Percentiles rank a stretch among this genome's conserved stretches.
phyloP scores from a whole-genome alignment of 1,140 invertebrate species.

The Bombus affinis region DNA sequence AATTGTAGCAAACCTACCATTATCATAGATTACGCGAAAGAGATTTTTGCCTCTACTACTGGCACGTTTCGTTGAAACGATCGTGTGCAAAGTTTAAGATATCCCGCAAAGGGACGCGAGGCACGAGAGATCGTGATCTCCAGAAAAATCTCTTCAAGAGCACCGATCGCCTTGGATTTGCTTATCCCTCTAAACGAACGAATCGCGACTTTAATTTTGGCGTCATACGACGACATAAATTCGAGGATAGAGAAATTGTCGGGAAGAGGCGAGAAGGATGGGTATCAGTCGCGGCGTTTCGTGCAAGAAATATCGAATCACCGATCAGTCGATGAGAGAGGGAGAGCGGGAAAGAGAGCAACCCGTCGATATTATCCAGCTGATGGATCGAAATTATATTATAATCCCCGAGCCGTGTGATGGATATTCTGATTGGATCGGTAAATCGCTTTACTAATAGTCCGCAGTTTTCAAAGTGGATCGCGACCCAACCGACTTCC shows the following conservation, averaged over 20 bases:
- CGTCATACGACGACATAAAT: conserved; percentile 6
- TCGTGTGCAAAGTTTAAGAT: background rate
- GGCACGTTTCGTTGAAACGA: background rate
- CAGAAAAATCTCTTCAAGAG: background rate
- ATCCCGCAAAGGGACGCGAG: background rate
- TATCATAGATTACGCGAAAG: background rate
- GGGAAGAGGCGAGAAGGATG: background rate
- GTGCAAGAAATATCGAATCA: conserved; percentile 63
- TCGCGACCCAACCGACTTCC: conserved; percentile 8
- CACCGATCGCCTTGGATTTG: background rate
- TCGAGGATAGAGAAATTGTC: conserved; percentile 15
- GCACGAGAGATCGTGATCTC: background rate
- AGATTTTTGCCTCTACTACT: background rate
- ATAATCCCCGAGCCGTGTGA: conserved; percentile 70
- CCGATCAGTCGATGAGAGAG: conserved; percentile 47
- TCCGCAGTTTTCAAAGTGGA: conserved; percentile 41
- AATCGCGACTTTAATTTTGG: conserved; percentile 25
- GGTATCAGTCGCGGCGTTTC: background rate
- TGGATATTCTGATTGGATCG: conserved; percentile 70
- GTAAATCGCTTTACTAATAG: conserved; percentile 60
- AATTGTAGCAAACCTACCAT: background rate
- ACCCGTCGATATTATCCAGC: conserved; percentile 41
- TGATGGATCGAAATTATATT: conserved; percentile 71
- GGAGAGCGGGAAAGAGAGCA: background rate
- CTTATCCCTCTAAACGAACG: background rate